phyloP scores from a whole-genome alignment of 2,888 invertebrate species.

The Malthinus seriepunctatus region DNA sequence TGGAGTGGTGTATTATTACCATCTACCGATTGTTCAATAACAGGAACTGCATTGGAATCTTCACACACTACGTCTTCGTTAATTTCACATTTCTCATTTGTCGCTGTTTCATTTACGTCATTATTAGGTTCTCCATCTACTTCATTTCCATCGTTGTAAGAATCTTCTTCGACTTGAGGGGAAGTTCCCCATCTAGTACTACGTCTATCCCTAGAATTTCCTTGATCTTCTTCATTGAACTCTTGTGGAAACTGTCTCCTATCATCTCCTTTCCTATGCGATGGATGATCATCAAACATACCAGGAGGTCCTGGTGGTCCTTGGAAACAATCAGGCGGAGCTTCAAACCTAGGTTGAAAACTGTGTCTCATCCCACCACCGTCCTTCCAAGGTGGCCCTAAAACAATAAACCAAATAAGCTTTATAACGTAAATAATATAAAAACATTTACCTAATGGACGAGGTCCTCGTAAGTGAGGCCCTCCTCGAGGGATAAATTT shows the following conservation, averaged over 20 bases:
- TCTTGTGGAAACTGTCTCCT: slow-evolving; percentile 33
- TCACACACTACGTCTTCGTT: slow-evolving; percentile 15
- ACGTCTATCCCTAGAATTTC: slow-evolving; percentile 14
- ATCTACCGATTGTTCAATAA: slow-evolving; percentile 28
- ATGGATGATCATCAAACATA: slow-evolving; percentile 35
- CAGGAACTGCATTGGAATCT: slow-evolving; percentile 18
- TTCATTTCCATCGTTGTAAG: slow-evolving; percentile 4
- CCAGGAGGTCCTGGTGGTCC: slow-evolving; percentile 39
- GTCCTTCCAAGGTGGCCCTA: slow-evolving; percentile 53
- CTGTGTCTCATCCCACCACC: slow-evolving; percentile 56
- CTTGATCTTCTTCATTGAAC: slow-evolving; percentile 22
- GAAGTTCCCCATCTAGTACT: slow-evolving; percentile 43
- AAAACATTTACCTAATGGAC: slow-evolving; percentile 33
- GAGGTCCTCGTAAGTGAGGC: slow-evolving; percentile 38
- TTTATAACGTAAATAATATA: no score
- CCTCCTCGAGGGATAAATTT: slow-evolving; percentile 44
- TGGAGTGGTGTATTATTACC: slow-evolving; percentile 43
- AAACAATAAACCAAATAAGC: background rate
- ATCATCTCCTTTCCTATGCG: slow-evolving; percentile 31
- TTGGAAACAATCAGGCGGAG: slow-evolving; percentile 50
- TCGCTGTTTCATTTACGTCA: slow-evolving; percentile 4
- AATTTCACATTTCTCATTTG: slow-evolving; percentile 14
- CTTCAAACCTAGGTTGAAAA: slow-evolving; percentile 50
- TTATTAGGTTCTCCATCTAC: slow-evolving; percentile 4
- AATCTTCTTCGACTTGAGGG: slow-evolving; percentile 20